Evolutionary conservation across 2,113 vertebrate species (phyloP), one percentile per base, ranked within the genome.

Genomic region (Eira barbara): DNA sequence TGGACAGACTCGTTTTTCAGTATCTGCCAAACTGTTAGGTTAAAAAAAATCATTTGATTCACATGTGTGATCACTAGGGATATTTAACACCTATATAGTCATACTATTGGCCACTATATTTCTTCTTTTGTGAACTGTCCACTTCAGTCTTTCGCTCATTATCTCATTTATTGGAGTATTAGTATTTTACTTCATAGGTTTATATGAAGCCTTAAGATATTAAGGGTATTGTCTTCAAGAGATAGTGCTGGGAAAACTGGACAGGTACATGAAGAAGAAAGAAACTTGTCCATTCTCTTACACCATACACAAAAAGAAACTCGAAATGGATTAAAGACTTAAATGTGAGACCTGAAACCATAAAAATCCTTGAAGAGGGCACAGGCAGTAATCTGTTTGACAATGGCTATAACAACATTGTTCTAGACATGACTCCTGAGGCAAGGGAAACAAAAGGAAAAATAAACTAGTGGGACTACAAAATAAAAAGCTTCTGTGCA

Each of bases 171-270:
- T 6, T 93, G 39, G 34, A 8, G 10, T 49, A 97, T 71, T 73
- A 94, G 82, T 86, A 95, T 84, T 90, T 97, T 74, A 65, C 57
- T 96, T 93, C 52, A 47, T 65, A 91, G 47, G 12, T 94, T 86
- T 83, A 12, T 79, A 86, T 82, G 67, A 67, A 71, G 86, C 89
- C 49, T 89, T 92, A 86, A 76, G 61, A 67, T 82, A 90, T 45
- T 91, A 85, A 94, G 14, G 17, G 12, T 31, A 76, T 76, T 47
- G 7, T 76, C 74, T 76, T 47, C 27, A 76, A 76, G 27, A 76
- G 45, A 76, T 47, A 42, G 27, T 76, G 27, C 27, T 76, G 42
- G 27, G 14, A 47, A 76, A 76, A 76, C 27, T 31, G 74, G 42
- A 76, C 14, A 31, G 45, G 15, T 76, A 76, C 4, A 31, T 76